Evolutionary conservation across 2,888 invertebrate genomes (phyloP).

Genomic region (Volucella zonaria): DNA sequence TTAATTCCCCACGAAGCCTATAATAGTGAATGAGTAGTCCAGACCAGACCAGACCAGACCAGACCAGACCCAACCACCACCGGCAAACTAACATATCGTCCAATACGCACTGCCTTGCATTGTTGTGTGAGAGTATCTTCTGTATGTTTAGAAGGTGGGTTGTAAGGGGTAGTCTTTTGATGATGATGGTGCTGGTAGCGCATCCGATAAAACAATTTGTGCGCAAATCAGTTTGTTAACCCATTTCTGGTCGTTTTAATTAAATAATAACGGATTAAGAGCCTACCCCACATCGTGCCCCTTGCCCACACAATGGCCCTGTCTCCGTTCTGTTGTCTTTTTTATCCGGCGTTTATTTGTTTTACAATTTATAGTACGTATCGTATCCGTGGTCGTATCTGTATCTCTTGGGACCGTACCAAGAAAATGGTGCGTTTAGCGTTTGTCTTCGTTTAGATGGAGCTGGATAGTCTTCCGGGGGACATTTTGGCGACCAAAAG

Average conservation of each 20-base stretch:
- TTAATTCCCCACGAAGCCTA: slow-evolving; percentile 17
- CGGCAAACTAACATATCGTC: too few species aligned
- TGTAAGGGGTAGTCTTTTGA: background rate
- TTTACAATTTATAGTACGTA: slow-evolving; percentile 6
- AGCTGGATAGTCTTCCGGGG: slow-evolving; percentile 59
- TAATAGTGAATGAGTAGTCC: background rate
- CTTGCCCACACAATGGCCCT: too few species aligned
- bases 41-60: background rate
- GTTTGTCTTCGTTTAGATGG: slow-evolving; percentile 8
- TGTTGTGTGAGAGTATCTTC: background rate
- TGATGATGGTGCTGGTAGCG: slow-evolving; percentile 10
- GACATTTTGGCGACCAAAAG: slow-evolving; percentile 69
- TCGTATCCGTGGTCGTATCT: background rate
- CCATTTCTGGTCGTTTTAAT: slow-evolving; percentile 67
- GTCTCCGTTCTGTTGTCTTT: background rate
- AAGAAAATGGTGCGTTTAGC: background rate
- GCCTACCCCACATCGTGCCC: slow-evolving; percentile 45
- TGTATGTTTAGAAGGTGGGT: background rate
- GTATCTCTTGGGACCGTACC: slow-evolving; percentile 1
- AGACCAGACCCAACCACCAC: background rate
- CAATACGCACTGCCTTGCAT: slow-evolving; percentile 8
- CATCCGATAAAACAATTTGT: slow-evolving; percentile 64
- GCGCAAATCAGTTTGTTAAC: slow-evolving; percentile 72
- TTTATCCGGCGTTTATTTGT: slow-evolving; percentile 3
- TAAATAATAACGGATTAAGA: slow-evolving; percentile 73